A percentile compares a stretch with the other conserved stretches of the same genome.
phyloP scores from a whole-genome alignment of 2,113 vertebrate genomes.

The Cavia aperea region DNA sequence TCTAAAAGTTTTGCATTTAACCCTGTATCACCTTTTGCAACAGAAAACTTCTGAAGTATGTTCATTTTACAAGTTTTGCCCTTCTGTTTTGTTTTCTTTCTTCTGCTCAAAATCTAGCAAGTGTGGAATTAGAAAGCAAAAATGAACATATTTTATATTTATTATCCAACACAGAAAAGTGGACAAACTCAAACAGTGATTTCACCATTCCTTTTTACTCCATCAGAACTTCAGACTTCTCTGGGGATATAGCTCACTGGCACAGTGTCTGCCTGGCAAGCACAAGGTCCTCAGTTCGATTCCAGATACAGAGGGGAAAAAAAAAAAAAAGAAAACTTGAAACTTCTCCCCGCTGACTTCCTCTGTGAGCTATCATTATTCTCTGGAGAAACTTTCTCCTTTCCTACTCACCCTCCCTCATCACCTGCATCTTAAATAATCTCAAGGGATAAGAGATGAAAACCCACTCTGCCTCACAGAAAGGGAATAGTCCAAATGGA shows the following conservation, averaged over 20 bases:
- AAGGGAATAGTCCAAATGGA: background rate
- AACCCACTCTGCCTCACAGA: background rate
- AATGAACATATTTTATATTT: background rate
- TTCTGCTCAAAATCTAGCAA: background rate
- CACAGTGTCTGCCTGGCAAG: too few relatives aligned
- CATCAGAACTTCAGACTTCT: background rate
- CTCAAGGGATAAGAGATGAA: background rate
- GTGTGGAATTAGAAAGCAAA: background rate
- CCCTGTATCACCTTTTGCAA: accelerated
- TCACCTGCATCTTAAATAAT: background rate
- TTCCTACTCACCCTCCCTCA: background rate
- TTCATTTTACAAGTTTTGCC: background rate
- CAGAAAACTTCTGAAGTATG: background rate
- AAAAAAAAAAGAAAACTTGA: too few relatives aligned
- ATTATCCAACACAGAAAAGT: background rate
- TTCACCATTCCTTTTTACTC: background rate
- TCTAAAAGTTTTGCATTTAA: background rate
- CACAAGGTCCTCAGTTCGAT: too few relatives aligned
- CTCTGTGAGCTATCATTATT: background rate
- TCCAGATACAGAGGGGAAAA: too few relatives aligned
- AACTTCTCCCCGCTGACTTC: too few relatives aligned
- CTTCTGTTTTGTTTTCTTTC: background rate
- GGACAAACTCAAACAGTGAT: background rate
- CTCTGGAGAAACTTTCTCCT: background rate
- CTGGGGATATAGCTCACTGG: too few relatives aligned